Evolutionary conservation across 1,140 invertebrate species (phyloP), one percentile per base, ranked within the genome.

Genomic region (Drosophila sp.): DNA sequence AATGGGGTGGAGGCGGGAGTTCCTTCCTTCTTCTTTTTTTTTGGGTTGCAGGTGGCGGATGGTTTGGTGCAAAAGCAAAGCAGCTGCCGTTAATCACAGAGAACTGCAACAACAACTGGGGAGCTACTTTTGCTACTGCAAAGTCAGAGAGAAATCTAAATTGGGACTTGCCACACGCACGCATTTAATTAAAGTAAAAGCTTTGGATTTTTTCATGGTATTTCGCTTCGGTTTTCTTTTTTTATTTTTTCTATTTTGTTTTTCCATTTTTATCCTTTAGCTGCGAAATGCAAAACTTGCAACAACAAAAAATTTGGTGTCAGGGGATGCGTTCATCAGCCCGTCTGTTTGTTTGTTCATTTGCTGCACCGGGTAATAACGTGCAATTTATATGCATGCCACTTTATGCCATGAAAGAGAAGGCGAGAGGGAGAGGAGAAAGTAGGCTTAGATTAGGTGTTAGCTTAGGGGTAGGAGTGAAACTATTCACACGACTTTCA

Each of bases 111-210:
- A 65, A 25, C 27, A 50, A 44, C 8, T 25, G 30, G 32, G 57
- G 56, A 33, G 5, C 11, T 5, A 3, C 30, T 11, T n/a, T n/a
- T 23, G 60, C 8, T 29, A 38, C 11, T 69, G 76, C 71, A 79
- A 70, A 76, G 73, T 76, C 68, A 83, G 72, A 74, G 65, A 74
- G 65, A 74, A 83, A 70, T 79, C 79, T 79, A 79, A 86, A 86
- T 83, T 87, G 79, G 68, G 54, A 82, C 71, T 87, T 82, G 65
- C 72, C 69, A 70, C 83, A 87, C 83, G 83, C 83, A 87, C 83
- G 79, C 83, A 87, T 87, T 87, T 87, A 87, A 87, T 87, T 87
- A 87, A 89, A 87, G 84, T 87, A 87, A 87, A 87, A 87, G 83
- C 83, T 72, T 87, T 72, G 84, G 63, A 17, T 70, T 87, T 81